Base-by-base conservation (phyloP, 1,140 invertebrate species). In the Ditylenchus dipsaci region DNA sequence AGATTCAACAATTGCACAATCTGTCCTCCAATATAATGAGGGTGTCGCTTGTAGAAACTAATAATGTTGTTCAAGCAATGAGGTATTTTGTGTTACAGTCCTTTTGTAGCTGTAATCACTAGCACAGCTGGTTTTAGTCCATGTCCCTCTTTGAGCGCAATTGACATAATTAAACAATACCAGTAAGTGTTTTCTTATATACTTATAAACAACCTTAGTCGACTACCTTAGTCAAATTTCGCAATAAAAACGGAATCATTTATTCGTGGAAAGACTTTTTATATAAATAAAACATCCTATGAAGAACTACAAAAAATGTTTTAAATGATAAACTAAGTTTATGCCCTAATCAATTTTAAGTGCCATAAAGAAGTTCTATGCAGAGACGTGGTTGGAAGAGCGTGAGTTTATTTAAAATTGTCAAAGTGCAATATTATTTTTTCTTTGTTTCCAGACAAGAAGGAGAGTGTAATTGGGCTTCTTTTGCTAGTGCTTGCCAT, bases 101-200 rank as follows among this genome's bases (percentile, higher is more conserved):
- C n/a, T 56, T 29, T 56, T 56, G 3, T 9, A 23, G 3, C 13
- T 56, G 3, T 23, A 3, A 56, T 23, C 13, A 56, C 13, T 56
- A 56, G 3, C 53, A 3, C 8, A 30, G 29, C n/a, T 43, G 38
- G 27, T 61, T 26, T 61, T 27, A 61, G 27, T 19, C 59, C 59
- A 5, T 61, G 59, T 27, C 59, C 59, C n/a, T 8, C 29, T 21
- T 19, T 61, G 13, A 26, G n/a, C 19, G 26, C 59, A 61, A 33
- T 43, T n/a, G 59, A 61, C 29, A 61, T 7, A 27, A 30, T 61
- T n/a, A 61, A 61, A 27, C 59, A 61, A 13, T 61, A 61, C 26
- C 3, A 61, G 59, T 61, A 61, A 26, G 49, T 7, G 1, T 53
- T 53, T 53, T 53, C 15, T 53, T 7, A 53, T 7, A 53, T 26